Base-by-base conservation (phyloP, 2,797 vertebrate species). In the Dicrostonyx torquatus region DNA sequence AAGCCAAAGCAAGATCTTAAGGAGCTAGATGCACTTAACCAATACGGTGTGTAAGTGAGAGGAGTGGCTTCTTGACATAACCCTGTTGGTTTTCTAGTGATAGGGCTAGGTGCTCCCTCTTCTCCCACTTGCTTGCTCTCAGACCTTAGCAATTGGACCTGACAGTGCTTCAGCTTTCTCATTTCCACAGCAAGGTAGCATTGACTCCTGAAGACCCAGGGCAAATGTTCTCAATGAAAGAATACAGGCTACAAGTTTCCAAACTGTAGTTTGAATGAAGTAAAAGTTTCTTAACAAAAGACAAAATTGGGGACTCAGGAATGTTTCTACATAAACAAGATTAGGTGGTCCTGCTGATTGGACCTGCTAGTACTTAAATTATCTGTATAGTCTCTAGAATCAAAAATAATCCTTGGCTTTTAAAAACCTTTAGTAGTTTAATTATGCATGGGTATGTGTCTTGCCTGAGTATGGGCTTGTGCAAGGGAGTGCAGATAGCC, bases 181-280 rank as follows among this genome's bases (percentile, higher is more conserved):
- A 80, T 26, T 7, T 79, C 64, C 34, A 17, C 3, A 5, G 22
- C 14, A n/a, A 15, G 6, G 26, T 17, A 55, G 40, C 31, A 89
- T 0, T 5, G 15, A 15, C 43, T 29, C 2, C 4, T n/a, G 26
- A 26, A 12, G n/a, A 6, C 40, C 4, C 0, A 0, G 0, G 1
- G 31, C 14, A 40, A 90, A 70, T 4, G 1, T 7, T 29, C 24
- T 70, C 29, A 9, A 1, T 50, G 22, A 48, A 37, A 72, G 0
- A 55, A 29, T 14, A 15, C 29, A 3, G 37, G 50, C 2, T 75
- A 31, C 26, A 90, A 22, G 55, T 50, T 72, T 50, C 64, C 50
- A 17, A 50, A 4, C 0, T 62, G 0, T 22, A 6, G 24, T 87
- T 91, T 82, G 55, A 86, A 85, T 62, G 22, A 85, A 91, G 12